Percentiles rank a stretch among this genome's conserved stretches.
These are phyloP conservation scores for Pelecanus crispus DNA, from an alignment of 2,113 vertebrate species.

Conservation along the genomic window DNA sequence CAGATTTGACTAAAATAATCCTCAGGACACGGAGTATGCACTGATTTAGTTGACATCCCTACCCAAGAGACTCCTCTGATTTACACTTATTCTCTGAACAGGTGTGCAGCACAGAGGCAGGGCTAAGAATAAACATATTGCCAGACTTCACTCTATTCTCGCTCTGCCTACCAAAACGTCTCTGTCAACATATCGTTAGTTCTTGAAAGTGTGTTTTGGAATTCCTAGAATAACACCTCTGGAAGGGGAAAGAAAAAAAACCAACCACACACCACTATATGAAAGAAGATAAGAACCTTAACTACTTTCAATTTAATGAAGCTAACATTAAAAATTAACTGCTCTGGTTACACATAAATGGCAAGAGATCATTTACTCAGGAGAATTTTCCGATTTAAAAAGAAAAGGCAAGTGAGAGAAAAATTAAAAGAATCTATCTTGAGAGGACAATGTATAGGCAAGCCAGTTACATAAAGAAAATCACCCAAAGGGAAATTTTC, in stretches of 20 bases:
- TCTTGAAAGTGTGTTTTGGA: background rate
- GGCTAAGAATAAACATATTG: background rate
- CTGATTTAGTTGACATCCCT: background rate
- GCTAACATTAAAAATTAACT: background rate
- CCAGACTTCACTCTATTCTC: background rate
- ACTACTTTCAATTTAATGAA: background rate
- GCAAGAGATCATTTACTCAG: background rate
- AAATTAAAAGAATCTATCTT: background rate
- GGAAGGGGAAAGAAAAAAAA: too few species aligned
- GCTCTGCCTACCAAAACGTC: background rate
- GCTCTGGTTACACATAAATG: background rate
- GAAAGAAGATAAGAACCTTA: background rate
- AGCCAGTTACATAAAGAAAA: background rate
- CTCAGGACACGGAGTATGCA: background rate
- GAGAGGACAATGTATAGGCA: background rate
- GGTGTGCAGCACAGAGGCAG: background rate
- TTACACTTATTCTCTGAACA: background rate
- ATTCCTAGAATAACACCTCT: background rate
- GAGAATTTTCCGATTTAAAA: background rate
- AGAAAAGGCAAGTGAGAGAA: background rate
- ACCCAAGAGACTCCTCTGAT: background rate
- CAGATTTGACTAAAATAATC: background rate
- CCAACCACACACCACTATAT: too few species aligned
- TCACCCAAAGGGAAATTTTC: background rate
- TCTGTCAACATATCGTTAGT: accelerated